These are phyloP conservation scores for Branchellion lobata DNA, from an alignment of 2,888 invertebrate genomes.

Conservation along the genomic window DNA sequence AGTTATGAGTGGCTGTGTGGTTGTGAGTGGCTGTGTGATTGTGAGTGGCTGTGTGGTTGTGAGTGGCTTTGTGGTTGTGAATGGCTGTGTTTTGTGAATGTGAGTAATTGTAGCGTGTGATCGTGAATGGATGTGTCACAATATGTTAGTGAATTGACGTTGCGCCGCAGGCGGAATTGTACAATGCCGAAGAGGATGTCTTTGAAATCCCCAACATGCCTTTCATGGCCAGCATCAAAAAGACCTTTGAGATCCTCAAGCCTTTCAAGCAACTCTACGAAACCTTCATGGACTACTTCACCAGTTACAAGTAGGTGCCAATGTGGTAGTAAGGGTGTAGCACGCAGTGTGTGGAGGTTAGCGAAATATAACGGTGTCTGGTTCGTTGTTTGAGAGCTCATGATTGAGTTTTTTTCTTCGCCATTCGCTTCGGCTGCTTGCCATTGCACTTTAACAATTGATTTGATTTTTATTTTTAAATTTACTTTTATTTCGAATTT, in stretches of 20 bases:
- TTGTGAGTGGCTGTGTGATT: background rate
- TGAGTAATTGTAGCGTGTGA: too few species aligned
- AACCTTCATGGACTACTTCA: constrained; percentile 32
- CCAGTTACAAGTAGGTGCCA: constrained; percentile 20
- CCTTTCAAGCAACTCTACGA: constrained; percentile 34
- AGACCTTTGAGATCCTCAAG: constrained; percentile 8
- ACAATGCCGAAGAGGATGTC: constrained; percentile 31
- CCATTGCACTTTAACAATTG: too few species aligned
- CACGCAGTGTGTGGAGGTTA: background rate
- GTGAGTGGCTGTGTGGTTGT: too few species aligned
- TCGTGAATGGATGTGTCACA: too few species aligned
- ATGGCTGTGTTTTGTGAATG: too few species aligned
- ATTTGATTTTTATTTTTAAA: too few species aligned
- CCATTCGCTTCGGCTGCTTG: too few species aligned
- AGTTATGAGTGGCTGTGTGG: background rate
- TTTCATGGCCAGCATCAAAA: constrained; percentile 8
- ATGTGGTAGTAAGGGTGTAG: background rate
- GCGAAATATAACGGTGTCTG: constrained; percentile 1
- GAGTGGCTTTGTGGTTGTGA: too few species aligned
- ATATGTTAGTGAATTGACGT: too few species aligned
- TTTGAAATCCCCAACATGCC: background rate
- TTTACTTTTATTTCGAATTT: too few species aligned
- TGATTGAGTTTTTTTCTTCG: background rate
- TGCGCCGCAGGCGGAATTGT: constrained; percentile 25
- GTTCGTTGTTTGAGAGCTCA: background rate